Conservation (phyloP, 2,888 invertebrate species). For the Drosophila tripunctata region DNA sequence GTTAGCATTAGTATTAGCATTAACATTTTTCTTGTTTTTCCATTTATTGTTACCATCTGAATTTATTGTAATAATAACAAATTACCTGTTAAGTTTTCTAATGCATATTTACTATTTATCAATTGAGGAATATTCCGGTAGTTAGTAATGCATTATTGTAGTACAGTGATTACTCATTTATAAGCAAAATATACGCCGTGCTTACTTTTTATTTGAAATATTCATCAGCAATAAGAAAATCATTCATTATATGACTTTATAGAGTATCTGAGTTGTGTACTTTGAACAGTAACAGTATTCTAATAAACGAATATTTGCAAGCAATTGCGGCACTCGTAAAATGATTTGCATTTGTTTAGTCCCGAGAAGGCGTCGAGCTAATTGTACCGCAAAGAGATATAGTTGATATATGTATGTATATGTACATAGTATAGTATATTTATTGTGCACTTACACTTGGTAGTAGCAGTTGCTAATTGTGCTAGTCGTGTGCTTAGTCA, state of each 20-base stretch:
- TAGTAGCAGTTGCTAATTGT: constrained; percentile 2
- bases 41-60: no score
- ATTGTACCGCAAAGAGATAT: constrained; percentile 19
- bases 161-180: no score
- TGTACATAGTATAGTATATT: neutral
- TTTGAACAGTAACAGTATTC: neutral
- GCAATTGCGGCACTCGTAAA: constrained; percentile 42
- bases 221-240: neutral
- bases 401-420: neutral
- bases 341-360: constrained; percentile 37
- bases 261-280: neutral
- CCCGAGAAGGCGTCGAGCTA: neutral
- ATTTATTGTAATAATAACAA: no score
- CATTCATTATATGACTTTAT: neutral
- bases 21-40: no score
- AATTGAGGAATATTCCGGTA: no score
- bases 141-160: no score
- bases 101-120: no score
- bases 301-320: constrained; percentile 26
- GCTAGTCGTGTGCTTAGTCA: constrained; percentile 28
- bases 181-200: no score
- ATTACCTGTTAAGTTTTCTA: no score
- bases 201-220: neutral
- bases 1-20: no score
- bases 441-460: neutral